A percentile compares a stretch with the other conserved stretches of the same genome.
These are phyloP conservation scores for Gymnocheta viridis DNA, from an alignment of 2,888 invertebrate genomes.

Conservation along the genomic window DNA sequence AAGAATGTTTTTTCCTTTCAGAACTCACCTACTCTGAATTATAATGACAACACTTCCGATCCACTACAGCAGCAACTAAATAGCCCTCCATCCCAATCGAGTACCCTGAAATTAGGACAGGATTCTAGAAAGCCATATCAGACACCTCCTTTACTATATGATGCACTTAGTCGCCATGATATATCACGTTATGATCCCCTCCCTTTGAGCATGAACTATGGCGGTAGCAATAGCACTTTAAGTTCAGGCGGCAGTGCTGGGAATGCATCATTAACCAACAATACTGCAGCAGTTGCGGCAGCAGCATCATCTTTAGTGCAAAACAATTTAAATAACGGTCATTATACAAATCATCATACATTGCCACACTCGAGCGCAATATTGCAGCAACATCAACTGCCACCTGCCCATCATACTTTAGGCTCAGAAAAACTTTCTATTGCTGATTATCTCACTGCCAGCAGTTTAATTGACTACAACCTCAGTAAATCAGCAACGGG, in stretches of 20 bases:
- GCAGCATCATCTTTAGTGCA: slow-evolving; percentile 59
- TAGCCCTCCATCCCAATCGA: slow-evolving; percentile 81
- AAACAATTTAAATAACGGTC: slow-evolving; percentile 69
- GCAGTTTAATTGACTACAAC: slow-evolving; percentile 81
- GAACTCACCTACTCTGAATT: slow-evolving; percentile 72
- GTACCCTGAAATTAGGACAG: slow-evolving; percentile 79
- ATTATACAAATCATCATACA: slow-evolving; percentile 75
- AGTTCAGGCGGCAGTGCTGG: slow-evolving; percentile 74
- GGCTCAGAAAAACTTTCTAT: slow-evolving; percentile 78
- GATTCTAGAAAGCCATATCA: slow-evolving; percentile 79
- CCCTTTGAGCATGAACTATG: slow-evolving; percentile 75
- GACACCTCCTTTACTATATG: slow-evolving; percentile 79
- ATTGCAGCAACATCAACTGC: slow-evolving; percentile 71
- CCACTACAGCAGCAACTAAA: slow-evolving; percentile 76
- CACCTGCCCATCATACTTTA: slow-evolving; percentile 68
- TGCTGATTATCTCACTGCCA: slow-evolving; percentile 80
- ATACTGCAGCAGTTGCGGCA: slow-evolving; percentile 49
- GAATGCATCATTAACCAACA: slow-evolving; percentile 71
- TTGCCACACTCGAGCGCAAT: slow-evolving; percentile 74
- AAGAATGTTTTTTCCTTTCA: slow-evolving; percentile 35
- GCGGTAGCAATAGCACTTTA: slow-evolving; percentile 75
- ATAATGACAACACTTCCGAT: slow-evolving; percentile 73
- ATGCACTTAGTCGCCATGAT: slow-evolving; percentile 77
- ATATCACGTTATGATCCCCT: slow-evolving; percentile 79
- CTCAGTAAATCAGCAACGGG: slow-evolving; percentile 78